Base-by-base conservation (phyloP, 2,888 invertebrate species). In the Acholoe squamosa region DNA sequence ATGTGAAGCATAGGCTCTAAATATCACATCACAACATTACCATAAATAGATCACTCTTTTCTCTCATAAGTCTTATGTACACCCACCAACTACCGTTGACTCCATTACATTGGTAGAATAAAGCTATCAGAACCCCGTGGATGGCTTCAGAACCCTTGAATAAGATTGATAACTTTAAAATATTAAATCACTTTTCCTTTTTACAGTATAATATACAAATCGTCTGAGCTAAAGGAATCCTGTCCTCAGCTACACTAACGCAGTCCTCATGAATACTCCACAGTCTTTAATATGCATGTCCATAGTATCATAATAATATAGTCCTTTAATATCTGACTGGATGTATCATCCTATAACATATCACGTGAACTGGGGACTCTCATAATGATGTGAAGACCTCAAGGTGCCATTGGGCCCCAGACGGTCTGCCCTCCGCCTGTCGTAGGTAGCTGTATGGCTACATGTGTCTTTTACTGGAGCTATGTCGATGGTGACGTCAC, bases 401-500 rank as follows among this genome's bases (percentile, higher is more conserved):
- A 86, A 31, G 31, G 86, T 86, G n/a, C 86, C 86, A 33, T 52
- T 54, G 31, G 22, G 19, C 28, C 52, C 86, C 31, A 52, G 56
- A 14, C 86, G 52, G 10, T 86, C 86, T 28, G 54, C 86, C 16
- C 86, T 52, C 56, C 86, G 86, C 54, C 86, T 52, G 54, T 86
- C 86, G 86, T 86, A 86, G 28, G 86, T 86, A 10, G n/a, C 25
- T 19, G 86, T 22, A 28, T 86, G 86, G 25, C 25, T 86, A 54
- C 86, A 86, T 43, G 43, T 43, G 86, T 86, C 86, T 86, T 86
- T 86, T 28, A 86, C 86, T 43, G 33, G 80, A 33, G 80, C 80
- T 33, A 80, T 80, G 86, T 86, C 86, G 86, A 86, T 56, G 52
- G 86, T 86, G 86, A 86, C 86, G 86, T 86, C 86, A 86, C 86